These are phyloP conservation scores for Epinephelus coioides DNA, from an alignment of 2,797 vertebrate species.

Conservation along the genomic window DNA sequence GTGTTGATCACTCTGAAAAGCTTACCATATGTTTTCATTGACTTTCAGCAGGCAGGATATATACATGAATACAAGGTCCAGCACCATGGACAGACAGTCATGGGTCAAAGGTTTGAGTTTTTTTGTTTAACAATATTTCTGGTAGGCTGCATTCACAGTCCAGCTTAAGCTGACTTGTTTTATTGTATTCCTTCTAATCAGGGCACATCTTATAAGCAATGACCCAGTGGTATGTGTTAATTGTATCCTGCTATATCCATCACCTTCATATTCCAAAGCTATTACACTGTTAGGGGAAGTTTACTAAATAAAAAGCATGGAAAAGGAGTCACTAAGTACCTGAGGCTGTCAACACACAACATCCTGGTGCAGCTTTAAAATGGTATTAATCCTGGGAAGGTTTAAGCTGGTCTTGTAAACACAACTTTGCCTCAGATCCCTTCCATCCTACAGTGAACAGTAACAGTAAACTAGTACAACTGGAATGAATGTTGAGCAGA, in stretches of 20 bases:
- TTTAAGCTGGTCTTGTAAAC: background rate
- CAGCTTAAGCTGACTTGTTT: background rate
- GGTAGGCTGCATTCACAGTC: background rate
- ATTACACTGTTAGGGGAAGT: background rate
- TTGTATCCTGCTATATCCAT: background rate
- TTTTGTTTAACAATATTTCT: background rate
- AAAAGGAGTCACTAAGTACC: background rate
- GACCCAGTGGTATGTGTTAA: background rate
- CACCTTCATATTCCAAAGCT: background rate
- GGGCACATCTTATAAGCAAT: background rate
- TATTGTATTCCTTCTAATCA: background rate
- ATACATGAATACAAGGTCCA: background rate
- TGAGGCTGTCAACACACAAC: background rate
- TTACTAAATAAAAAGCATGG: background rate
- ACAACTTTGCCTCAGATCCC: background rate
- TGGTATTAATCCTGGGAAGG: background rate
- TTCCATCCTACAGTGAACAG: background rate
- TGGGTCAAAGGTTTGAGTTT: background rate
- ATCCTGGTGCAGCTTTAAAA: background rate
- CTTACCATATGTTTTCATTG: background rate
- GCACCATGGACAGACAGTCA: background rate
- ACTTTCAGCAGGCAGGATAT: background rate
- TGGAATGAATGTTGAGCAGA: background rate
- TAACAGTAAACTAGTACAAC: background rate
- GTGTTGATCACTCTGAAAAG: background rate